Base-by-base conservation (phyloP, 1,140 invertebrate genomes). In the Drosophila rufa region DNA sequence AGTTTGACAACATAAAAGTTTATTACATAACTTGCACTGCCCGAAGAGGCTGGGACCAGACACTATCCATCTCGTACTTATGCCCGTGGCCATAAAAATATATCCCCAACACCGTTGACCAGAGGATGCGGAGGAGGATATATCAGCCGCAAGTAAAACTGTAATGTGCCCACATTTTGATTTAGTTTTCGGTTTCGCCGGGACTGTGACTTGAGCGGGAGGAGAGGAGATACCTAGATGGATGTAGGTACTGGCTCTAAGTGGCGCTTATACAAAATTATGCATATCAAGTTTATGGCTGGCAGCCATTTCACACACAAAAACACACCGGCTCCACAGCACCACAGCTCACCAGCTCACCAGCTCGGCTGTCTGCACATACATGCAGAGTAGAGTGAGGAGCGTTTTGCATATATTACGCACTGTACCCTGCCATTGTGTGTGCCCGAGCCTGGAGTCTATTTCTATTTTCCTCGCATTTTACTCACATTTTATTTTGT, bases 251-350 rank as follows among this genome's bases (percentile, higher is more conserved):
- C 42, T 42, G 46, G 66, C 50, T 68, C 56, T 61, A 84, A 83
- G 73, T 84, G 80, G 38, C 59, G 84, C 84, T 87, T 84, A 84
- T 61, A 71, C 53, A 61, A 89, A 87, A 84, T 84, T 87, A 87
- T 89, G 84, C 84, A 87, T 84, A 87, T 80, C 84, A 89, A 84
- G 46, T 89, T 89, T 89, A 84, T 80, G 79, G 61, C 84, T 50
- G 43, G 59, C 65, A 75, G 67, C 84, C 48, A 80, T 81, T 64
- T 61, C 47, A 60, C 56, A 73, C 38, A 85, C 33, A 65, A 33
- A 64, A 38, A 51, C 42, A 62, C 50, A 48, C 15, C 50, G 55
- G 50, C 36, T 53, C 27, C 12, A 12, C 36, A 38, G 36, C 36
- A 25, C 22, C 22, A 25, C 22, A 22, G 22, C 19, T 4, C 50